These are phyloP conservation scores for Ditylenchus weischeri DNA, from an alignment of 2,888 invertebrate genomes.

Conservation along the genomic window DNA sequence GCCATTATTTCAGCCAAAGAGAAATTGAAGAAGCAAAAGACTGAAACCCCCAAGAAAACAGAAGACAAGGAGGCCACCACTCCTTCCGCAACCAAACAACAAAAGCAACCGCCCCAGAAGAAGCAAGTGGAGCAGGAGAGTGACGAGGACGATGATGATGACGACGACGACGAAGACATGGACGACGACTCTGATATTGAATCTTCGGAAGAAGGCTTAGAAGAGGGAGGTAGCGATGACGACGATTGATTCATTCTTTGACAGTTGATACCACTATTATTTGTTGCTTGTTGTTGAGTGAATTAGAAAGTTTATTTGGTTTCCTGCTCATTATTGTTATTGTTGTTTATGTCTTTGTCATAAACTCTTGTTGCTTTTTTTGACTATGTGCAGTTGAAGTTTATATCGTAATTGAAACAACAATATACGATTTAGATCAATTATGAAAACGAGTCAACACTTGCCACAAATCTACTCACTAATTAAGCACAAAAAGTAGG, in stretches of 20 bases:
- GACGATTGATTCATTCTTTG: neutral
- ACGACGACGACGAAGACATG: slow-evolving; percentile 9
- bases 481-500: too few species aligned
- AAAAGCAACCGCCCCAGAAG: neutral
- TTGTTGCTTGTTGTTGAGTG: neutral
- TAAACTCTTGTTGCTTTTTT: slow-evolving; percentile 1
- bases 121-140: neutral
- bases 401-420: neutral
- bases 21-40: neutral
- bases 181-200: slow-evolving; percentile 8
- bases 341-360: slow-evolving; percentile 1
- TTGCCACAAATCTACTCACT: neutral
- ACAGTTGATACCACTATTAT: too few species aligned
- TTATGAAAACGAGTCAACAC: neutral
- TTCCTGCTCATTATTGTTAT: slow-evolving; percentile 1
- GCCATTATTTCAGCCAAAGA: neutral
- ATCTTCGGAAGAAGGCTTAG: slow-evolving; percentile 17
- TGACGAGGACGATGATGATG: neutral
- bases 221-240: slow-evolving; percentile 12
- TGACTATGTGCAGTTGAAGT: neutral
- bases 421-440: neutral
- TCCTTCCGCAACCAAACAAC: neutral
- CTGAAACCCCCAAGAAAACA: neutral
- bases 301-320: slow-evolving; percentile 7
- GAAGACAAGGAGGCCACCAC: neutral